Percentiles rank a stretch among this genome's conserved stretches.
Evolutionary conservation across 2,888 invertebrate species (phyloP).

Genomic region (Tortricodes alternella): DNA sequence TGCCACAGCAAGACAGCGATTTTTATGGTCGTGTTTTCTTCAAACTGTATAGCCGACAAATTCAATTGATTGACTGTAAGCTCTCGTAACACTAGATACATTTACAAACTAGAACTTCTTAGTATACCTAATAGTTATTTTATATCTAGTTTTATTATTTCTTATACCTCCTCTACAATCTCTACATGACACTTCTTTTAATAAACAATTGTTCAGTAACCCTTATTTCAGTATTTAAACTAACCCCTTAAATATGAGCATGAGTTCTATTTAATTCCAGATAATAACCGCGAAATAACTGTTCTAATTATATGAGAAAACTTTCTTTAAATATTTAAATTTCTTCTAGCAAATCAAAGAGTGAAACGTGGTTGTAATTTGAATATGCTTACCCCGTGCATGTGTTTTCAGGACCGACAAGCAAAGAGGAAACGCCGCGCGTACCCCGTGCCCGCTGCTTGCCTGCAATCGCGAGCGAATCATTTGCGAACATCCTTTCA

Average conservation of each 20-base stretch:
- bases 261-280: too few species aligned
- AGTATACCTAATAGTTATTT: background rate
- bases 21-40: too few species aligned
- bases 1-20: too few species aligned
- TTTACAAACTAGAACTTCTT: background rate
- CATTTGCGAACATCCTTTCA: conserved; percentile 42
- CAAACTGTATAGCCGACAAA: too few species aligned
- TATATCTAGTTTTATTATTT: background rate
- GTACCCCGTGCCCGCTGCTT: conserved; percentile 65
- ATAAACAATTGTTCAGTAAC: background rate
- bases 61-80: background rate
- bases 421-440: conserved; percentile 58
- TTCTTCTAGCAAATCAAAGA: too few species aligned
- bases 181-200: background rate
- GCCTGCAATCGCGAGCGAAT: conserved; percentile 55
- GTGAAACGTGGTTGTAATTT: background rate
- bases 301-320: too few species aligned
- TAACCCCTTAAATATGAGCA: too few species aligned
- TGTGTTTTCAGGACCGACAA: conserved; percentile 60
- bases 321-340: too few species aligned
- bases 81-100: background rate
- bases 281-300: too few species aligned
- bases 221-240: background rate
- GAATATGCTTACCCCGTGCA: conserved; percentile 8
- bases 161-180: background rate